Conservation (phyloP, 2,797 vertebrate species). For the Neosalanx taihuensis region DNA sequence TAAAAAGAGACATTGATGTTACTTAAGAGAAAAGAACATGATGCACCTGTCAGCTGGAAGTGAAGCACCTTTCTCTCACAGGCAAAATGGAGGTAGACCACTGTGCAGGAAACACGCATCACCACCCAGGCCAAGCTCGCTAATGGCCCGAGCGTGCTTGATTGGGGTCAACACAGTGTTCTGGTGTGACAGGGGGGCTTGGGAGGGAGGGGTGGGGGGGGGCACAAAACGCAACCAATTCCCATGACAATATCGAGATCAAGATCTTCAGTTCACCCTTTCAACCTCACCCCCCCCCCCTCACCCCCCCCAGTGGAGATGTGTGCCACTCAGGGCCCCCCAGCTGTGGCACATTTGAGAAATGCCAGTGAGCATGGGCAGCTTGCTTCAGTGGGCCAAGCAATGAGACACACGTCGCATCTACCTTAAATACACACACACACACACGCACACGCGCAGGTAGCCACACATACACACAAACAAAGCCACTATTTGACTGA, state of each 20-base stretch:
- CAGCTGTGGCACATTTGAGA: conserved; percentile 86
- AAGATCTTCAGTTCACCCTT: conserved; percentile 19
- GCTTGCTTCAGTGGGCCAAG: conserved; percentile 77
- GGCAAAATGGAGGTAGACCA: conserved; percentile 76
- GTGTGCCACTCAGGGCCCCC: conserved; percentile 78
- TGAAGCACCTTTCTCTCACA: conserved; percentile 82
- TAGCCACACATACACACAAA: neutral
- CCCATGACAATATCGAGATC: neutral
- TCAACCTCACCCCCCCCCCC: conserved; percentile 17
- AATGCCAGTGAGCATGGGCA: conserved; percentile 88
- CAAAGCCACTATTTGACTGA: neutral
- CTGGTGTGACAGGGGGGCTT: conserved; percentile 9
- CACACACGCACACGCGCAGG: conserved; percentile 7
- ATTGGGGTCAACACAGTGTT: conserved; percentile 11
- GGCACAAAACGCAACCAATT: conserved; percentile 17
- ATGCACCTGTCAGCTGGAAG: conserved; percentile 86
- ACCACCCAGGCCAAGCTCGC: conserved; percentile 74
- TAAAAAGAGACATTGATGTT: conserved; percentile 81
- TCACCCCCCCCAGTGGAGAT: conserved; percentile 34
- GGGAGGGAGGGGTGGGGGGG: conserved; percentile 59
- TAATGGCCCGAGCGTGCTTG: conserved; percentile 68
- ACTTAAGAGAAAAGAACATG: conserved; percentile 85
- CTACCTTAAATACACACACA: conserved; percentile 35
- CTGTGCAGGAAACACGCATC: conserved; percentile 84
- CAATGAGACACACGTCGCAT: too few relatives aligned